phyloP scores from a whole-genome alignment of 2,888 invertebrate species.

The Elmis aenea region DNA sequence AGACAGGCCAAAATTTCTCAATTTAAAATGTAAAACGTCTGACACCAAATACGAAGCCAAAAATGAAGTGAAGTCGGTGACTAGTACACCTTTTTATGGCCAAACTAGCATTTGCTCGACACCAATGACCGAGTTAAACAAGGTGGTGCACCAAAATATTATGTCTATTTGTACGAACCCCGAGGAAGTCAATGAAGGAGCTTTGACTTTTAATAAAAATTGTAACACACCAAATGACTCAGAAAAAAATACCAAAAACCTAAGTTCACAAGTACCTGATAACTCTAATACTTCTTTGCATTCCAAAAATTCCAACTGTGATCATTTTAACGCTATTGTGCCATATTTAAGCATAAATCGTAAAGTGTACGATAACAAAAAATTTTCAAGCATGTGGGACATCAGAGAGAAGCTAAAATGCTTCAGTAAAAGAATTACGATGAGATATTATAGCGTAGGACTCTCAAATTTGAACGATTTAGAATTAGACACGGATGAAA shows the following conservation, averaged over 20 bases:
- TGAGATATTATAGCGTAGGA: conserved; percentile 53
- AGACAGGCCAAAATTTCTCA: conserved; percentile 42
- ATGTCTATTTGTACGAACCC: conserved; percentile 69
- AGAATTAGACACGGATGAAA: conserved; percentile 16
- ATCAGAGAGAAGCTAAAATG: conserved; percentile 58
- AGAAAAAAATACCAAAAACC: conserved; percentile 26
- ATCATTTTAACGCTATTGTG: conserved; percentile 26
- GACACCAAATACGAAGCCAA: conserved; percentile 28
- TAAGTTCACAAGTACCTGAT: conserved; percentile 8
- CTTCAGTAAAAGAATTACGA: conserved; percentile 50
- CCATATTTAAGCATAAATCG: conserved; percentile 21
- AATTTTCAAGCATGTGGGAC: conserved; percentile 57
- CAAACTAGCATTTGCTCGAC: conserved; percentile 75
- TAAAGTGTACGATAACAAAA: conserved; percentile 33
- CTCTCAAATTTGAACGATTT: conserved; percentile 42
- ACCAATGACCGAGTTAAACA: conserved; percentile 64
- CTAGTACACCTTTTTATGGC: conserved; percentile 52
- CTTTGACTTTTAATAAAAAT: no score
- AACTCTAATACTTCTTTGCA: conserved; percentile 1
- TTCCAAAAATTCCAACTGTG: conserved; percentile 24
- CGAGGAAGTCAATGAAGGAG: conserved; percentile 44
- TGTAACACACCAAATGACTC: no score
- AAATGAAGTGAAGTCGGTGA: conserved; percentile 18
- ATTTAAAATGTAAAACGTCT: conserved; percentile 38
- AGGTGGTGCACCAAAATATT: conserved; percentile 66